Base-by-base conservation (phyloP, 2,888 invertebrate genomes). In the Gymnosoma rotundatum region DNA sequence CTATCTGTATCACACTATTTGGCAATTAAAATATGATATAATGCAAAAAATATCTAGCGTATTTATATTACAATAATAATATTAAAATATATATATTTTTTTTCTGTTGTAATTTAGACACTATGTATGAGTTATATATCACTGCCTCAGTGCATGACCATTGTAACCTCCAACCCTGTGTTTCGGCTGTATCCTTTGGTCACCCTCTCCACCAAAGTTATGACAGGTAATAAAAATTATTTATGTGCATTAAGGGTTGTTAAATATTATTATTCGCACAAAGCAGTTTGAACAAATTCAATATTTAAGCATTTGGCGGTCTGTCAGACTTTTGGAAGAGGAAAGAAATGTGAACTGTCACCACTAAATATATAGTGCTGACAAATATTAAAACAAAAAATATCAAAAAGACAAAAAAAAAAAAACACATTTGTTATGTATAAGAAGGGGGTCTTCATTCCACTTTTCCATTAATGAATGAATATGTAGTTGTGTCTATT, bases 191-290 rank as follows among this genome's bases (percentile, higher is more conserved):
- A 32, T 18, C 12, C n/a, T 18, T 12, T 45, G 32, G 18, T 18
- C 52, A 10, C 73, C 21, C 54, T n/a, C 56, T 21, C 52, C 38
- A 1, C 21, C 42, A 21, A 25, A 80, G 32, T 78, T 84, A 88
- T 90, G 90, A 90, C 91, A 90, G 90, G 91, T 90, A 90, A 90
- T 90, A 90, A 91, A 91, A 90, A 90, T 91, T 89, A 90, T 91
- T 90, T 90, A 90, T 90, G 91, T 88, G 86, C 87, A 85, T 88
- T 88, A 91, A 90, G 90, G 91, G 90, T 91, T 89, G 91, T 86
- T 85, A 72, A 78, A 79, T 79, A 79, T 78, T 72, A 74, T 64
- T 67, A 52, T 61, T 75, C 45, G 54, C 48, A 48, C 18, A 70
- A 70, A 21, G 6, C 18, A 18, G 18, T 10, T 7, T 60, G 54